A percentile compares a stretch with the other conserved stretches of the same genome.
These are phyloP conservation scores for Sardinella longiceps DNA, from an alignment of 2,797 vertebrate species.

Conservation along the genomic window DNA sequence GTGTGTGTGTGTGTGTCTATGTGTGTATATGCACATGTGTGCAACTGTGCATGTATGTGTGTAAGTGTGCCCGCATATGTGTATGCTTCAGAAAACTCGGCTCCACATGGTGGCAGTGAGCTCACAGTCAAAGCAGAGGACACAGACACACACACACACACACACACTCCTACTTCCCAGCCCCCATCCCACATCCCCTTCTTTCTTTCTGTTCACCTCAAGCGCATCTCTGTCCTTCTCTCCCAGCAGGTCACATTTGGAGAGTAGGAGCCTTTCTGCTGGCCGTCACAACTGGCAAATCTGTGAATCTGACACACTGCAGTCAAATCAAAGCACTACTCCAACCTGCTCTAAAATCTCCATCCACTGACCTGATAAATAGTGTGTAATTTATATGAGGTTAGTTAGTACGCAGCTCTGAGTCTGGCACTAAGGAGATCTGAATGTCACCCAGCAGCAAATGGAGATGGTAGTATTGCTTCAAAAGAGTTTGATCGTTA, in stretches of 20 bases:
- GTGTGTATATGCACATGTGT: neutral
- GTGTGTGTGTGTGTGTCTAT: too few species aligned
- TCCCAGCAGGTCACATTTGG: neutral
- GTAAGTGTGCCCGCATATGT: too few species aligned
- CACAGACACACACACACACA: conserved; percentile 17
- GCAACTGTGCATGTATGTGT: too few species aligned
- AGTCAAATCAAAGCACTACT: neutral
- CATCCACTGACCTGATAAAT: neutral
- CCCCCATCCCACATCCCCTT: conserved; percentile 11
- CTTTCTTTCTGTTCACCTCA: neutral
- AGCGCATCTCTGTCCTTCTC: neutral
- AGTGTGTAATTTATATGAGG: neutral
- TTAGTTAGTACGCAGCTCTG: neutral
- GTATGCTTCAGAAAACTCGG: conserved; percentile 60
- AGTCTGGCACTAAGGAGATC: neutral
- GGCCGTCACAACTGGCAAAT: neutral
- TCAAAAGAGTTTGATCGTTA: too few species aligned
- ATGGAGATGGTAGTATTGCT: too few species aligned
- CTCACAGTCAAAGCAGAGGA: conserved; percentile 48
- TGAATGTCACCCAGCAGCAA: neutral
- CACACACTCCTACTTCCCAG: conserved; percentile 50
- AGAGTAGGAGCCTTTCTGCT: neutral
- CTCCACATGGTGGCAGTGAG: conserved; percentile 83
- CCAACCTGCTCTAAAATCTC: neutral
- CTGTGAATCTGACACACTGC: neutral